Base-by-base conservation (phyloP, 2,888 invertebrate species). In the Cenopis cana region DNA sequence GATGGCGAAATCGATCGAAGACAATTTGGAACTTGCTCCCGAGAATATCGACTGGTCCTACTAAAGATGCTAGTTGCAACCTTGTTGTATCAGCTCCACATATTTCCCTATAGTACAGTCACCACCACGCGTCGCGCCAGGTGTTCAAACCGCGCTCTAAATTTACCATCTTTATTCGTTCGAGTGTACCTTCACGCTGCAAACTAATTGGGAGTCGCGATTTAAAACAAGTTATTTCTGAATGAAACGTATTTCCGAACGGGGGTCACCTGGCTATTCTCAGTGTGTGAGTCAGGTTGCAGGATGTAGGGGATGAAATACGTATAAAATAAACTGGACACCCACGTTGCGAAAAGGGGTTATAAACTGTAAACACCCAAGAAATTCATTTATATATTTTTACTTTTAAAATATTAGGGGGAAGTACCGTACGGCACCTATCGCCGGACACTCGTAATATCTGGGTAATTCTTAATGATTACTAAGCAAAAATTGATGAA, bases 131-230 rank as follows among this genome's bases (percentile, higher is more conserved):
- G 85, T 81, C 83, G 84, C 83, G 88, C 91, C 93, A 93, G 92
- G 93, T 93, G 93, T 86, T 81, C 84, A 81, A 80, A 90, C 92
- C 92, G 87, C 92, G 87, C 88, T 88, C 93, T 93, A 93, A 91
- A 93, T 93, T 91, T 92, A 93, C 89, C 91, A 85, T 91, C 90
- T 92, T 91, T 92, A 93, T 92, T 91, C 90, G 89, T 81, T 82
- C 78, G 90, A 89, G 87, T 88, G 89, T 91, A 89, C 75, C 73
- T 61, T 50, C 57, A 18, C 62, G 41, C 49, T 56, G 55, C 46
- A 24, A 66, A 46, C 24, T 66, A 52, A 69, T 59, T 61, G 55
- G 54, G 49, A 61, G 33, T 66, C 36, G 56, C 49, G 67, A 65
- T 62, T 72, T 62, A 68, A 62, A 65, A 59, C 50, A 69, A 38